These are phyloP conservation scores for Wiebesia pumilae DNA, from an alignment of 1,140 invertebrate species.

Conservation along the genomic window DNA sequence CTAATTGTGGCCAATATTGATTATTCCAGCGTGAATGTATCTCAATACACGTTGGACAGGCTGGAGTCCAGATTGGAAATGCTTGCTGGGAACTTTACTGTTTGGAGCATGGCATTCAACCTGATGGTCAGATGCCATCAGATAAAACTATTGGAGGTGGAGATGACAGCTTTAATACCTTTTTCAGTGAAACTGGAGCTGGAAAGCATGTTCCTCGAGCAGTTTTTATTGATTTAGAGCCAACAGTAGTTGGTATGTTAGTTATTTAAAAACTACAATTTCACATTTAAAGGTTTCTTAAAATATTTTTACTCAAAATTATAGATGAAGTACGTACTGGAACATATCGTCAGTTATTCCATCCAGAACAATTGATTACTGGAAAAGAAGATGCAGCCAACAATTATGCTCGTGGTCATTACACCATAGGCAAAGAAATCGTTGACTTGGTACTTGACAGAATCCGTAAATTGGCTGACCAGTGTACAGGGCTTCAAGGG, in stretches of 20 bases:
- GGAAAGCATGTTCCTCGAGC: constrained; percentile 67
- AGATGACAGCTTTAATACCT: constrained; percentile 77
- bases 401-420: constrained; percentile 65
- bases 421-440: constrained; percentile 84
- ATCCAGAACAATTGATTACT: constrained; percentile 80
- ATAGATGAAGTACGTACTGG: constrained; percentile 76
- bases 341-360: constrained; percentile 78
- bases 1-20: no score
- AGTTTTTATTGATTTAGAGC: constrained; percentile 74
- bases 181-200: constrained; percentile 77
- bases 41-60: constrained; percentile 85
- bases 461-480: constrained; percentile 77
- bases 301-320: constrained; percentile 43
- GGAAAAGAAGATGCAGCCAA: constrained; percentile 65
- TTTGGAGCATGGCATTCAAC: constrained; percentile 92
- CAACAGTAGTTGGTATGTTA: constrained; percentile 76
- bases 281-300: no score
- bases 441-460: constrained; percentile 80
- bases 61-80: constrained; percentile 85
- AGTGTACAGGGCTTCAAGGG: constrained; percentile 79
- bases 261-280: background rate
- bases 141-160: constrained; percentile 64
- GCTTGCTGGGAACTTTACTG: constrained; percentile 89
- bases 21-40: constrained; percentile 79
- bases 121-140: constrained; percentile 85